Percentiles rank a stretch among this genome's conserved stretches.
Evolutionary conservation across 2,113 vertebrate genomes (phyloP).

Genomic region (Ophthalmolycus amberensis): DNA sequence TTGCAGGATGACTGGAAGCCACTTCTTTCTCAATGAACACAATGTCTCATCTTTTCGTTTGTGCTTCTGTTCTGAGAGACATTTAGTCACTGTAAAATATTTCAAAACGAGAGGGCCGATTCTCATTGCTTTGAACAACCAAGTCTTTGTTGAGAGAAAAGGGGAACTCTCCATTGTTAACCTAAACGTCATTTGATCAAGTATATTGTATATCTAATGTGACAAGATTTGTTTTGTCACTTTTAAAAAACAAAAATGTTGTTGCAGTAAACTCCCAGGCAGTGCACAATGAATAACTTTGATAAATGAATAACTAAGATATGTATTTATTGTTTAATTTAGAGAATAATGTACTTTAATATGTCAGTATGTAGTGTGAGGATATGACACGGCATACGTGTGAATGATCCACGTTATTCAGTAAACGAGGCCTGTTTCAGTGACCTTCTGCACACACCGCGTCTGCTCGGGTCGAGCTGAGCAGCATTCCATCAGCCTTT

Average conservation of each 20-base stretch:
- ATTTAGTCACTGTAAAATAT: neutral
- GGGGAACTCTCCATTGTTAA: conserved; percentile 2
- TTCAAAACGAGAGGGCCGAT: neutral
- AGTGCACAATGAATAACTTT: neutral
- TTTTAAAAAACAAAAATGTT: neutral
- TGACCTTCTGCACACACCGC: conserved; percentile 75
- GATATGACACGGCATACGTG: conserved; percentile 65
- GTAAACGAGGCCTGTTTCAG: conserved; percentile 51
- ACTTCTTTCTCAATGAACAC: conserved; percentile 36
- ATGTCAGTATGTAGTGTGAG: conserved; percentile 37
- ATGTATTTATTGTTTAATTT: neutral
- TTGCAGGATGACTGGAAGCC: conserved; percentile 50
- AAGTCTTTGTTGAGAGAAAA: conserved; percentile 12
- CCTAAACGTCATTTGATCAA: neutral
- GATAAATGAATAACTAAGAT: neutral
- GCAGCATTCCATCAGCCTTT: conserved; percentile 84
- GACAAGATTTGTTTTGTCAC: neutral
- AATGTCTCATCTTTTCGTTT: conserved; percentile 27
- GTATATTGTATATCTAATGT: neutral
- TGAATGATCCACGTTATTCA: conserved; percentile 68
- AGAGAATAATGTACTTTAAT: neutral
- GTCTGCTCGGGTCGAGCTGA: conserved; percentile 70
- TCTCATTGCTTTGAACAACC: neutral
- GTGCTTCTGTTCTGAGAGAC: neutral
- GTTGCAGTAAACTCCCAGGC: neutral